Evolutionary conservation across 2,797 vertebrate genomes (phyloP).

Genomic region (Gobio occitaniae): DNA sequence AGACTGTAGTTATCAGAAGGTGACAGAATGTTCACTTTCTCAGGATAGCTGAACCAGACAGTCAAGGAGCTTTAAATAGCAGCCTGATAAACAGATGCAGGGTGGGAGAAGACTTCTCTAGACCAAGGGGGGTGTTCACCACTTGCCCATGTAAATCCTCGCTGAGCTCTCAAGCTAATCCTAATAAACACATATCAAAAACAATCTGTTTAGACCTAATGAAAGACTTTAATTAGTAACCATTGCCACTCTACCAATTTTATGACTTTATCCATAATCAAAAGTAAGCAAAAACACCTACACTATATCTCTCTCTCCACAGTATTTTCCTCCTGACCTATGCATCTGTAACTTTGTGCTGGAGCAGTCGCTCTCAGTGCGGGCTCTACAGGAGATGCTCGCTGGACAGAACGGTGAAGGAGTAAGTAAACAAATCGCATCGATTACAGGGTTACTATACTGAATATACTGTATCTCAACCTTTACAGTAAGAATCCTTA

Average conservation of each 20-base stretch:
- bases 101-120: conserved; percentile 23
- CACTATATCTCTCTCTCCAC: conserved; percentile 60
- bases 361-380: conserved; percentile 96
- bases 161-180: conserved; percentile 21
- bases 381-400: conserved; percentile 98
- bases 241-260: neutral
- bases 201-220: neutral
- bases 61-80: conserved; percentile 41
- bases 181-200: neutral
- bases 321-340: conserved; percentile 97
- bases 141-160: conserved; percentile 24
- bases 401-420: conserved; percentile 88
- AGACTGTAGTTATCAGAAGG: conserved; percentile 27
- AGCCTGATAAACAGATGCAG: conserved; percentile 32
- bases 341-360: conserved; percentile 96
- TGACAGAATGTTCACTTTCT: conserved; percentile 43
- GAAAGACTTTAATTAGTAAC: neutral
- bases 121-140: conserved; percentile 4
- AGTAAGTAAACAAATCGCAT: conserved; percentile 80
- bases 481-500: neutral
- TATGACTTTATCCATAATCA: neutral
- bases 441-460: conserved; percentile 13
- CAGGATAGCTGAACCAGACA: conserved; percentile 33
- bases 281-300: neutral
- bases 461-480: neutral